Base-by-base conservation (phyloP, 1,140 invertebrate species). In the Scaptomyza hsui region DNA sequence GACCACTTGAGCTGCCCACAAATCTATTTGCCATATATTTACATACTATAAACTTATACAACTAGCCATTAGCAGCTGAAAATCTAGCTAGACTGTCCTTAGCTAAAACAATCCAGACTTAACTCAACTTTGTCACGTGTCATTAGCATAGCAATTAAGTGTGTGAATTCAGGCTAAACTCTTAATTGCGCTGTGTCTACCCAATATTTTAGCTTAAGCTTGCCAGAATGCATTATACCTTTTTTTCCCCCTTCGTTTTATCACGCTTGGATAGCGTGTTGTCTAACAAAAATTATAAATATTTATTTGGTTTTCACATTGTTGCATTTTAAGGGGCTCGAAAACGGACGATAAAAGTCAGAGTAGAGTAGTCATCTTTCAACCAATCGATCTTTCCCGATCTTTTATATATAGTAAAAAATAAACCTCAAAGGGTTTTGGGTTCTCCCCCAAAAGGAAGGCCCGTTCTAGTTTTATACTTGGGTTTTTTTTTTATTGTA, bases 101-200 rank as follows among this genome's bases (percentile, higher is more conserved):
- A 51, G 60, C 32, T 44, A 29, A 62, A 29, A 24, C 37, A 42
- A 55, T 49, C 44, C 51, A 60, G 44, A 49, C 60, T 49, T 32
- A 42, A 47, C 42, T 44, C 18, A 68, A 41, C n/a, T 78, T 12
- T 79, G 62, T 85, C 79, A 75, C 80, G 72, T 85, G 76, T 85
- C 79, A 83, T 83, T 83, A 83, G 68, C 68, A 53, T 39, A 68
- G 64, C 49, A 76, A 76, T 77, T 63, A 72, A 53, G 39, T 62
- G 39, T 62, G 73, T 57, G 67, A 81, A 63, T 64, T 72, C 56
- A 59, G 57, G 19, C 24, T 7, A 41, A 72, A 69, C 72, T 76
- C 72, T 79, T 83, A 83, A 83, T 83, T 83, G 37, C 52, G 2
- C 1, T 42, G 1, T 42, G 52, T 42, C 42, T 55, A 42, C 52